Percentiles rank a stretch among this genome's conserved stretches.
These are phyloP conservation scores for Seriola quinqueradiata DNA, from an alignment of 2,113 vertebrate species.

Conservation along the genomic window DNA sequence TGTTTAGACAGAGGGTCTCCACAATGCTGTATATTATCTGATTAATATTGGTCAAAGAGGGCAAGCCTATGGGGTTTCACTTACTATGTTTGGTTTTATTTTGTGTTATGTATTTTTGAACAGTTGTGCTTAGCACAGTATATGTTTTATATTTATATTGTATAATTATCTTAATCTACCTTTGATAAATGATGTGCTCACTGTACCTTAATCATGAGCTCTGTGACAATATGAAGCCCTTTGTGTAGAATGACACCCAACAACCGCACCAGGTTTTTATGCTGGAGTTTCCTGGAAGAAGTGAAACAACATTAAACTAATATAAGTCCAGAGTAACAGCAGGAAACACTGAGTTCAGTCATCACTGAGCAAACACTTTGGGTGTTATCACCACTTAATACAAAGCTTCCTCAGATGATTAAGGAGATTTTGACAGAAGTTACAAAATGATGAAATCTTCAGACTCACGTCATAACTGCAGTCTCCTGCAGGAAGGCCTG, in stretches of 20 bases:
- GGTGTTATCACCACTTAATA: not conserved
- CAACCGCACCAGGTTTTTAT: slow-evolving; percentile 91
- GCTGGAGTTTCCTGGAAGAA: slow-evolving; percentile 88
- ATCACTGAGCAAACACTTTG: not conserved
- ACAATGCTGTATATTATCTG: not conserved
- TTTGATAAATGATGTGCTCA: not conserved
- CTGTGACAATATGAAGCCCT: slow-evolving; percentile 93
- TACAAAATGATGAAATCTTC: not conserved
- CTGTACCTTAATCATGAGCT: slow-evolving; percentile 93
- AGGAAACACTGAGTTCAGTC: not conserved
- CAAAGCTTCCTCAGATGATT: not conserved
- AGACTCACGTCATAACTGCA: slow-evolving; percentile 92
- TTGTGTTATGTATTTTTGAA: not conserved
- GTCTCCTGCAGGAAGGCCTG: slow-evolving; percentile 93
- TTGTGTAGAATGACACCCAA: slow-evolving; percentile 92
- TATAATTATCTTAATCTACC: not conserved
- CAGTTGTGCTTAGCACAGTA: no score
- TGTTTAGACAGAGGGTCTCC: no score
- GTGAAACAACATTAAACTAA: not conserved
- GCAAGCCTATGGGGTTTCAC: not conserved
- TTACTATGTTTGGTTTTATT: not conserved
- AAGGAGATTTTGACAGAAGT: not conserved
- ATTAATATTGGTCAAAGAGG: not conserved
- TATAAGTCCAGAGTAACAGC: not conserved
- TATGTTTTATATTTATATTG: not conserved